Conservation (phyloP, 2,113 vertebrate genomes). For the Lampris incognitus region DNA sequence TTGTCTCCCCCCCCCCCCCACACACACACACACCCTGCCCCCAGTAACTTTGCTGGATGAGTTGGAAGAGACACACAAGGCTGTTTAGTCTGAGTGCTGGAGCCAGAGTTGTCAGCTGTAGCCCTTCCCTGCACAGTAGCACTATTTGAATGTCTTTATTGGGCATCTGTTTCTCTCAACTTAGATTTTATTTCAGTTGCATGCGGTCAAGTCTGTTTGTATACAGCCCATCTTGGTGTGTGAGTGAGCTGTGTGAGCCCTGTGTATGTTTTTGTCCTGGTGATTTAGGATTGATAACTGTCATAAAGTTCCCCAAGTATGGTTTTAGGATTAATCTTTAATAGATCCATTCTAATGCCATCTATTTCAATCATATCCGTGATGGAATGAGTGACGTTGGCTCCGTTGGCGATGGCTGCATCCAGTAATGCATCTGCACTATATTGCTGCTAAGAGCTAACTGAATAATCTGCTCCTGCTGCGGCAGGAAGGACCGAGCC, state of each 20-base stretch:
- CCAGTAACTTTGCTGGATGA: constrained; percentile 68
- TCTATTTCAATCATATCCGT: constrained; percentile 76
- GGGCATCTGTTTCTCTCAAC: constrained; percentile 78
- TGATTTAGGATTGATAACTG: constrained; percentile 50
- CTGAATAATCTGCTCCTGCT: constrained; percentile 82
- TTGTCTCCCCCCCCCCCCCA: constrained; percentile 69
- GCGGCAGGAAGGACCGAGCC: constrained; percentile 81
- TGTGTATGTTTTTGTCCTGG: constrained; percentile 12
- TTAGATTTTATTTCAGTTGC: constrained; percentile 70
- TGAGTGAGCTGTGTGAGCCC: constrained; percentile 35
- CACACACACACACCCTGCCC: constrained; percentile 32
- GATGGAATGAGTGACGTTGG: constrained; percentile 72
- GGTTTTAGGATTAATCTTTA: constrained; percentile 71
- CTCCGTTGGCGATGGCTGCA: constrained; percentile 77
- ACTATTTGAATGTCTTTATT: constrained; percentile 79
- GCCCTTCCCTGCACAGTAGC: constrained; percentile 80
- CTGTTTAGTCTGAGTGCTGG: constrained; percentile 77
- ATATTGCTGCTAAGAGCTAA: constrained; percentile 79
- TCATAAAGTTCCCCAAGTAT: constrained; percentile 36
- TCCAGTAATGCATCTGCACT: constrained; percentile 78
- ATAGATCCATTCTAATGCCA: constrained; percentile 73
- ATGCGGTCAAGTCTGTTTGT: constrained; percentile 61
- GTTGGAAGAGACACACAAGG: constrained; percentile 73
- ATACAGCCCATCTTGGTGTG: constrained; percentile 59
- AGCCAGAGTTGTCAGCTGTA: constrained; percentile 77